Base-by-base conservation (phyloP, 2,113 vertebrate genomes). In the Garra rufa region DNA sequence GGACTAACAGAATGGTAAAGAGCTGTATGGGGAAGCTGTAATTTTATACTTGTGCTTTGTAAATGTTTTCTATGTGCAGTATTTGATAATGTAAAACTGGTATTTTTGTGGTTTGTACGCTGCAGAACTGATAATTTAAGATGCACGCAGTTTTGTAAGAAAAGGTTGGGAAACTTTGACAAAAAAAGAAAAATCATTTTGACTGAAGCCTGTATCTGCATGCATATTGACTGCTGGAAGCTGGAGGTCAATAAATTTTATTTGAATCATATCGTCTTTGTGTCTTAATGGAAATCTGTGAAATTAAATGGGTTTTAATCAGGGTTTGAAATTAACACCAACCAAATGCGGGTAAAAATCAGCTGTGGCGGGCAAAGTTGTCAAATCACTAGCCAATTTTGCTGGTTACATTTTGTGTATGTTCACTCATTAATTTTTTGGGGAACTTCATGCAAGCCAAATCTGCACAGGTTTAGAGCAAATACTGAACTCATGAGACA, bases 91-190 rank as follows among this genome's bases (percentile, higher is more conserved):
- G 96, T 97, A 93, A 92, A 94, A 96, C 95, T 95, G 93, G 96
- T 96, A 96, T 95, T 96, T 95, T 95, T 95, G 97, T 96, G 95
- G 96, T 98, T 97, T 98, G 95, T 95, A 96, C 90, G 97, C 96
- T 96, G 95, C 96, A 95, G 95, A 97, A 95, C 95, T 95, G 95
- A 95, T 92, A 93, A 97, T 96, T 95, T 94, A 91, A 93, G 94
- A 94, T 94, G 95, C 97, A 95, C 90, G 97, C 94, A 93, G 92
- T 98, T 98, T 97, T 96, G 88, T 96, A 97, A 94, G 89, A 95
- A 94, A 94, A 95, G 85, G 91, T 92, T 78, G 80, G 87, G 89
- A 86, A 90, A 88, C 43, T 44, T 87, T 38, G 26, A 57, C 8
- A 9, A n/a, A 57, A 55, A 71, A 85, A 83, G 67, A 86, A 90